Evolutionary conservation across 2,888 invertebrate genomes (phyloP).

Genomic region (Chouioia cunea): DNA sequence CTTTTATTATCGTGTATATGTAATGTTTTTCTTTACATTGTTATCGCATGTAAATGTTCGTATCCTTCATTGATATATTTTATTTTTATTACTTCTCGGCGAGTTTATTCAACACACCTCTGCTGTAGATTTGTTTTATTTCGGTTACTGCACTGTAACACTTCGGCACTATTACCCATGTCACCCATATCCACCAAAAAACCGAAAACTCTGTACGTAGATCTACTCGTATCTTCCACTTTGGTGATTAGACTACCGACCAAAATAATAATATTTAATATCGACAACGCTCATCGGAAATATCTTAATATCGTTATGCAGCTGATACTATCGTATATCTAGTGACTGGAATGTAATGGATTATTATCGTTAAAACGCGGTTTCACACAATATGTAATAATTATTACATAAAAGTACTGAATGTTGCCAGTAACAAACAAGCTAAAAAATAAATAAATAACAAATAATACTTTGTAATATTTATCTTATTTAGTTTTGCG

Average conservation of each 20-base stretch:
- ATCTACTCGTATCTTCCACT: slow-evolving; percentile 32
- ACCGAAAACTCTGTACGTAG: slow-evolving; percentile 21
- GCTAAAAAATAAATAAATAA: slow-evolving; percentile 6
- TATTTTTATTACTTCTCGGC: slow-evolving; percentile 23
- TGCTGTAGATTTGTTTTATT: slow-evolving; percentile 38
- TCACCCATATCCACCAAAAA: slow-evolving; percentile 7
- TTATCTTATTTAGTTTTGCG: slow-evolving; percentile 39
- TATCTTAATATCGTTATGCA: slow-evolving; percentile 41
- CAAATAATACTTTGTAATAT: slow-evolving; percentile 28
- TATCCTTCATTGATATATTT: slow-evolving; percentile 5
- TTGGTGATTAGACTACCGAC: slow-evolving; percentile 24
- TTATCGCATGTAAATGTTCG: slow-evolving; percentile 31
- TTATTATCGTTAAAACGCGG: slow-evolving; percentile 39
- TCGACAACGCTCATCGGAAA: slow-evolving; percentile 23
- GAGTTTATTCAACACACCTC: slow-evolving; percentile 9
- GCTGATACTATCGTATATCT: slow-evolving; percentile 37
- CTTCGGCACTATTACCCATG: slow-evolving; percentile 20
- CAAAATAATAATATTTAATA: slow-evolving; percentile 26
- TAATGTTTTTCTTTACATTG: slow-evolving; percentile 26
- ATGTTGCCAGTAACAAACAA: slow-evolving; percentile 42
- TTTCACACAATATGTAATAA: slow-evolving; percentile 33
- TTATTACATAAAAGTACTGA: slow-evolving; percentile 44
- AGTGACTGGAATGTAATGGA: slow-evolving; percentile 45
- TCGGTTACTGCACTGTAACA: slow-evolving; percentile 30
- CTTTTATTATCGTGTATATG: slow-evolving; percentile 18